Evolutionary conservation across 2,797 vertebrate species (phyloP).

Genomic region (Stomatorhinus walkeri): DNA sequence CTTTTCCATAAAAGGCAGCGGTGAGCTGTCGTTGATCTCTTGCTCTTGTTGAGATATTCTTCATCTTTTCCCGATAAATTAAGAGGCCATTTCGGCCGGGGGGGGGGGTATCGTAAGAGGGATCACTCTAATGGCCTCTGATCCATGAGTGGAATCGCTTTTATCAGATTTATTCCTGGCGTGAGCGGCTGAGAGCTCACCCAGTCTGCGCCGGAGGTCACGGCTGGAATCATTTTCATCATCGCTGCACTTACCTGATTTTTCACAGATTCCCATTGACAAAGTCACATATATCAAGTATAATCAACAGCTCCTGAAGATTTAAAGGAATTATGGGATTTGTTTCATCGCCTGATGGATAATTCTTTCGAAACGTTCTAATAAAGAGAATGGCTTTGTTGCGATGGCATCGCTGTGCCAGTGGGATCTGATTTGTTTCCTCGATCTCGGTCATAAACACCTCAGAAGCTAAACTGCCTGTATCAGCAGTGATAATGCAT

Average conservation of each 20-base stretch:
- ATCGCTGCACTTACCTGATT: constrained; percentile 55
- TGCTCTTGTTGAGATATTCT: not conserved
- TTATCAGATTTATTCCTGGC: constrained; percentile 12
- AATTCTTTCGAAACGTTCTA: constrained; percentile 55
- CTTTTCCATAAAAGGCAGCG: not conserved
- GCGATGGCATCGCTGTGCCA: not conserved
- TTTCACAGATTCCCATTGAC: constrained; percentile 52
- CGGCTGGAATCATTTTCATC: constrained; percentile 46
- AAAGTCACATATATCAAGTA: constrained; percentile 56
- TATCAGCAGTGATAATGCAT: constrained; percentile 40
- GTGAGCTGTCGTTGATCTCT: not conserved
- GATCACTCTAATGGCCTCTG: constrained; percentile 18
- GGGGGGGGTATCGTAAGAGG: not conserved
- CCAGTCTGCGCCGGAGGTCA: constrained; percentile 38
- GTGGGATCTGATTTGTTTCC: not conserved
- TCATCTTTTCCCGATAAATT: not conserved
- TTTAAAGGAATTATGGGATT: constrained; percentile 62
- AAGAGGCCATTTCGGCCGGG: constrained; percentile 5
- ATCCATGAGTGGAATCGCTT: constrained; percentile 23
- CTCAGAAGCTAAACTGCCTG: constrained; percentile 20
- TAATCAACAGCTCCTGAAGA: constrained; percentile 62
- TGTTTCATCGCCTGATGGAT: constrained; percentile 54
- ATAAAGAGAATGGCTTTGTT: constrained; percentile 62
- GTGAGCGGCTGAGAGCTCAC: constrained; percentile 23
- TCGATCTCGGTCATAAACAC: not conserved